Evolutionary conservation across 2,888 invertebrate genomes (phyloP), one percentile per base, ranked within the genome.

Genomic region (Ametastegia equiseti): DNA sequence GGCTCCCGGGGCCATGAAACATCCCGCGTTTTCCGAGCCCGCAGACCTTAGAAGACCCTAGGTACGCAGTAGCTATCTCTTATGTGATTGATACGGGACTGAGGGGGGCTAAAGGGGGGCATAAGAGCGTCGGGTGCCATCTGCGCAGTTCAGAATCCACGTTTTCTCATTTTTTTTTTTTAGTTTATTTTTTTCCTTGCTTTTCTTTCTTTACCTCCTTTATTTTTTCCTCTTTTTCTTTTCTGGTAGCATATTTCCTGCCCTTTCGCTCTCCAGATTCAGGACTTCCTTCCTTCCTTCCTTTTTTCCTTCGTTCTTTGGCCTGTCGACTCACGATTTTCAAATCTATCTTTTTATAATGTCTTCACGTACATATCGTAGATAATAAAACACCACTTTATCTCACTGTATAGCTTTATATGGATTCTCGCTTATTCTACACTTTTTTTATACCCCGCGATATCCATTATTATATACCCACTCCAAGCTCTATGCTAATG

Each of bases 171-270:
- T 27, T 39, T 77, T 5, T 11, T 36, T 77, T 77, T 60, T 36
- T 9, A 23, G n/a, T 4, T 57, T 13, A 2, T 63, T 42, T 63
- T 19, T 30, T 27, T 42, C 15, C 13, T 1, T 6, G 5, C 13
- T 36, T 27, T 36, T 5, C 67, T 30, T 50, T n/a, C 19, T 4
- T 11, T 30, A 71, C 71, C 78, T 81, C 77, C 84, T 84, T 85
- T 87, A 84, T 84, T 84, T 84, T 83, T 85, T 86, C 85, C 82
- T 5, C 13, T 57, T 57, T 57, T 77, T 36, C 13, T 30, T 39
- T 39, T n/a, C 7, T 36, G 54, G 5, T 81, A 2, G 86, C 87
- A 88, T 87, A 86, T 87, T 87, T 87, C 82, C 83, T 81, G 80
- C 75, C 67, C 82, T 19, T 39, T 36, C 65, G 23, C 65, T 19